Evolutionary conservation across 2,888 invertebrate genomes (phyloP), one percentile per base, ranked within the genome.

Genomic region (Heteromurus nitidus): DNA sequence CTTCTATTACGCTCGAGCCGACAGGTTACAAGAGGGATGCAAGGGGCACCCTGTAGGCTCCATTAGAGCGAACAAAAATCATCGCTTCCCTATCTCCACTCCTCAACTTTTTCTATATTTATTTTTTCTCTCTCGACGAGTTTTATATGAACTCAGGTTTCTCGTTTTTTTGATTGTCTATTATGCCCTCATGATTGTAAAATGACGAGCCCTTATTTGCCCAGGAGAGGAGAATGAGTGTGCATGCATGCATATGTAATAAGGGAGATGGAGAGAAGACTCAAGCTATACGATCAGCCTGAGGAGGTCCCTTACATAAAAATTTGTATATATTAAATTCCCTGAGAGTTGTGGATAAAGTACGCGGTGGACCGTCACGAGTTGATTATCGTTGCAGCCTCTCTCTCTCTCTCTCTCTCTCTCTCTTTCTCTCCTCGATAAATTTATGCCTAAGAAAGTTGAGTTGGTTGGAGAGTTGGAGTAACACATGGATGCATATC

Each of bases 1-100:
- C 74, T 74, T 74, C 80, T 80, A 62, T 74, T 80, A 68, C 80
- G 73, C 68, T 58, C 28, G 26, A 62, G 64, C 62, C 73, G 64
- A 64, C 74, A 47, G 47, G 36, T 44, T 64, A 28, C 30, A 64
- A 64, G 42, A 64, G 42, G 64, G 64, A 65, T 53, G 62, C 42
- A n/a, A 62, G 44, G 18, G 36, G 76, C 68, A 67, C 76, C 76
- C 58, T 76, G 67, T 44, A 67, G 58, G 68, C 75, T 67, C 60
- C 55, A 58, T 58, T 50, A 70, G 36, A 58, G 20, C 13, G 44
- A 72, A 44, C 60, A 58, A 58, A 26, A 72, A 44, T 58, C 44
- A 72, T 72, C 36, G 42, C 72, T 26, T 58, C 18, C 31, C 47
- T 47, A 3, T 5, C 50, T 28, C 22, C 5, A n/a, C 55, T 20